Evolutionary conservation across 2,113 vertebrate species (phyloP).

Genomic region (Dipodomys spectabilis): DNA sequence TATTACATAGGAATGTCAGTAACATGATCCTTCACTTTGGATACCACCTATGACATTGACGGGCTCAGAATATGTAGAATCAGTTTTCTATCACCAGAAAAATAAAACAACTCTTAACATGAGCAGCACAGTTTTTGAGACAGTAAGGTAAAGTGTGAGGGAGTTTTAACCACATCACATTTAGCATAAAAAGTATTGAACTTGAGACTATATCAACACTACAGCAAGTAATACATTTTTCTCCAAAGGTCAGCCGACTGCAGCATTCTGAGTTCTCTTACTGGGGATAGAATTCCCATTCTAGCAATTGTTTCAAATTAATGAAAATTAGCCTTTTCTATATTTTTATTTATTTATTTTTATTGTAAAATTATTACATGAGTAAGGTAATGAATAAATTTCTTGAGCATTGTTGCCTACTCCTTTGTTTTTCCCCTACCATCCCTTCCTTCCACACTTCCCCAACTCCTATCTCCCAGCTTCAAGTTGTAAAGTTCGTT

Average conservation of each 20-base stretch:
- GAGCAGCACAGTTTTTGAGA: slow-evolving; percentile 78
- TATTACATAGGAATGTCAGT: slow-evolving; percentile 85
- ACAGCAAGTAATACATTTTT: slow-evolving; percentile 70
- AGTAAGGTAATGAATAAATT: too few relatives aligned
- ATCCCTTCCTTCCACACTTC: too few relatives aligned
- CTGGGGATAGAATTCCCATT: too few relatives aligned
- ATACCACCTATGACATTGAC: slow-evolving; percentile 54
- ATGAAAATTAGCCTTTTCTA: background rate
- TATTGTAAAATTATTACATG: too few relatives aligned
- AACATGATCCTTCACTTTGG: slow-evolving; percentile 73
- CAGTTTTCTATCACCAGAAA: slow-evolving; percentile 77
- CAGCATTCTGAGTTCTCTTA: background rate
- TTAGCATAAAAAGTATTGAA: slow-evolving; percentile 72
- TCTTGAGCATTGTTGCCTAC: too few relatives aligned
- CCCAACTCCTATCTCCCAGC: too few relatives aligned
- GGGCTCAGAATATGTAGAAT: slow-evolving; percentile 76
- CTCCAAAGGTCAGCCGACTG: slow-evolving; percentile 15
- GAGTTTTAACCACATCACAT: slow-evolving; percentile 76
- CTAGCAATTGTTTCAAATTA: background rate
- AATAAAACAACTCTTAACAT: slow-evolving; percentile 56
- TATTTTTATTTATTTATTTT: too few relatives aligned
- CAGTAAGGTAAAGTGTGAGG: slow-evolving; percentile 75
- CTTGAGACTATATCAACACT: slow-evolving; percentile 70
- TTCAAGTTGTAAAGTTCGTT: too few relatives aligned
- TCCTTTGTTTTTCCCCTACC: too few relatives aligned